A percentile compares a stretch with the other conserved stretches of the same genome.
Conservation (phyloP, 2,888 invertebrate species). For the Drosophila robusta region DNA sequence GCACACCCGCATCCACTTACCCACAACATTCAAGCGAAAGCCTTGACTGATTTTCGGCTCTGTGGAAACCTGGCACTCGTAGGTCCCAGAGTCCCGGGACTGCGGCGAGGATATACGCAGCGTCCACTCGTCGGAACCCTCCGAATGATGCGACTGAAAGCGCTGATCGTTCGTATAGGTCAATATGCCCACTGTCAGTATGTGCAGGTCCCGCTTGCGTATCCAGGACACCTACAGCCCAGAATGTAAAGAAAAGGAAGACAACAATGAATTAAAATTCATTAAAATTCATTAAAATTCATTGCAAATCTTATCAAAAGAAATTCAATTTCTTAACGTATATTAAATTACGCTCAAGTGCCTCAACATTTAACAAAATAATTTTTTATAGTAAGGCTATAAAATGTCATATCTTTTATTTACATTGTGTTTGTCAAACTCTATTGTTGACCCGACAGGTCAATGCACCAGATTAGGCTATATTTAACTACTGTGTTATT, state of each 20-base stretch:
- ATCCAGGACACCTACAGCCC: conserved; percentile 89
- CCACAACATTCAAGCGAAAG: conserved; percentile 89
- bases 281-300: conserved; percentile 3
- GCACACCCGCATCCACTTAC: conserved; percentile 86
- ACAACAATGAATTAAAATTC: conserved; percentile 4
- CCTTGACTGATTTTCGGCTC: conserved; percentile 91
- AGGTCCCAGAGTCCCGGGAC: conserved; percentile 89
- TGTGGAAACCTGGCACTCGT: conserved; percentile 92
- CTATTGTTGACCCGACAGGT: background rate
- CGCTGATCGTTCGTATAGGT: conserved; percentile 91
- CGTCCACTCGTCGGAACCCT: conserved; percentile 91
- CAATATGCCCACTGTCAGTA: conserved; percentile 89
- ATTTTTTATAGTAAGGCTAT: no score
- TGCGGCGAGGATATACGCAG: conserved; percentile 90
- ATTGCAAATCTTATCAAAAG: background rate
- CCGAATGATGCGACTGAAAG: conserved; percentile 89
- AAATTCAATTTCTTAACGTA: background rate
- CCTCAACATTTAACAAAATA: no score
- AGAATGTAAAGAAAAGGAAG: background rate
- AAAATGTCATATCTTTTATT: background rate
- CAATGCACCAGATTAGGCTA: background rate
- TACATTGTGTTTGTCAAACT: background rate
- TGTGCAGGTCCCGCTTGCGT: conserved; percentile 92
- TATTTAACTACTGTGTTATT: background rate
- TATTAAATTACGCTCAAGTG: background rate